Base-by-base conservation (phyloP, 2,888 invertebrate species). In the Pachymerium ferrugineum region DNA sequence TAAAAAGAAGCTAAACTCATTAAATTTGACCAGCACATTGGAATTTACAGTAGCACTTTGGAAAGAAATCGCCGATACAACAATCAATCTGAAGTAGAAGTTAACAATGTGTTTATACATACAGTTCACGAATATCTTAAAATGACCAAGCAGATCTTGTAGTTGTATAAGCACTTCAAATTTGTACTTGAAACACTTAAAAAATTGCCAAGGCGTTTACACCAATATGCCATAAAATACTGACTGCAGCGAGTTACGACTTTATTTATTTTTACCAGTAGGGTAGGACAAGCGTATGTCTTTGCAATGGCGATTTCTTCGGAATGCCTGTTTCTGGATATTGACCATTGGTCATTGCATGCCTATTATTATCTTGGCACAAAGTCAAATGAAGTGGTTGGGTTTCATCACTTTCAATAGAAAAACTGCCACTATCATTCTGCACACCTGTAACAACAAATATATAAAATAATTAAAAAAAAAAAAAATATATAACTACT, bases 361-460 rank as follows among this genome's bases (percentile, higher is more conserved):
- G 71, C 38, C 71, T 28, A 71, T 38, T 16, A 71, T 28, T 38
- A 38, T 28, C 42, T 69, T 30, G 70, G 35, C 31, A 31, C 35
- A 71, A 35, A 31, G 35, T 28, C 28, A 35, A 38, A 29, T 73
- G 73, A 31, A 68, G 67, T 19, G 73, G 68, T 12, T 67, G 67
- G 0, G 47, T 31, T 25, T 73, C 76, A 16, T 76, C 76, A 62
- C 76, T 76, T 28, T 70, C 76, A 14, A 76, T 76, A 19, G 76
- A 76, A 75, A 76, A 76, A 70, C 75, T 76, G 25, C 76, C 76
- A 72, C 76, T 76, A 28, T 76, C 76, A 70, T 76, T 76, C 70
- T 76, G 76, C 25, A 75, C 75, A 72, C 74, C 76, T 76, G 69
- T 25, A 74, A 70, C 5, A 28, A 72, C 29, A 71, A 71, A 74